These are phyloP conservation scores for Struthidea cinerea DNA, from an alignment of 2,113 vertebrate genomes.

Conservation along the genomic window DNA sequence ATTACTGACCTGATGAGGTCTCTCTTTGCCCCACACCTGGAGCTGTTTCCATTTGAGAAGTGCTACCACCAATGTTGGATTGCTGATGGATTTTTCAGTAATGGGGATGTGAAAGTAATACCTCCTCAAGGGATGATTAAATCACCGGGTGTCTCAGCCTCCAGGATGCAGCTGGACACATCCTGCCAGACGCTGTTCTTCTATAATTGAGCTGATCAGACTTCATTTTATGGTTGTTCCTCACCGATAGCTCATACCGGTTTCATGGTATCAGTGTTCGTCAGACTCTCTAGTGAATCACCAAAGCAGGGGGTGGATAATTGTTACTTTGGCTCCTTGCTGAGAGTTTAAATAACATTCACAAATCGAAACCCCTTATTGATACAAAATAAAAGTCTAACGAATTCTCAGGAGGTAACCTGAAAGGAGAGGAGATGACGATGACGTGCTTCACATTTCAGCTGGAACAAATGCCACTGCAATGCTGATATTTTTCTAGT, in stretches of 20 bases:
- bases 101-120: not conserved
- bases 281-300: not conserved
- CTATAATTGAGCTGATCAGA: not conserved
- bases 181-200: not conserved
- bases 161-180: not conserved
- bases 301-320: not conserved
- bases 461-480: not conserved
- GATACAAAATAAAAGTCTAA: not conserved
- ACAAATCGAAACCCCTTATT: not conserved
- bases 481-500: not conserved
- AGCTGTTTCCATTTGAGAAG: not conserved
- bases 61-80: not conserved
- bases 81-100: not conserved
- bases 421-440: not conserved
- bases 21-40: not conserved
- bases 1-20: rapidly evolving
- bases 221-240: not conserved
- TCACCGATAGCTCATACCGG: not conserved
- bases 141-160: not conserved
- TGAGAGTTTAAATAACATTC: not conserved
- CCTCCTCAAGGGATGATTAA: not conserved
- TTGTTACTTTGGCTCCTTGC: not conserved
- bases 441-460: not conserved
- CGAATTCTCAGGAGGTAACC: not conserved
- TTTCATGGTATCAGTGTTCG: rapidly evolving